Percentiles rank a stretch among this genome's conserved stretches.
Conservation (phyloP, 1,140 invertebrate species). For the Sycophila sp. region DNA sequence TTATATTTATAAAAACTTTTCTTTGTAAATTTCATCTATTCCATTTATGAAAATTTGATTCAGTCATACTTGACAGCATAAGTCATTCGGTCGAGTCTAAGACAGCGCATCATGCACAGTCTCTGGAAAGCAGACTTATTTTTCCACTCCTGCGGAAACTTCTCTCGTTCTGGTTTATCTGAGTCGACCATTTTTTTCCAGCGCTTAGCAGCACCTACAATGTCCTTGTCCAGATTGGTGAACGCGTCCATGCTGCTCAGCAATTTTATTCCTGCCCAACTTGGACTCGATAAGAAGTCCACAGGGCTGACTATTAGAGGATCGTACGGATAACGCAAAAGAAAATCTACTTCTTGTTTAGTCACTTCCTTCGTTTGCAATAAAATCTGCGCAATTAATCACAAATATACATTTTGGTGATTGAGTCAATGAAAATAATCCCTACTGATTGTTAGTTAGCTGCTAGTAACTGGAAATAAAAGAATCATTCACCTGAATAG, state of each 20-base stretch:
- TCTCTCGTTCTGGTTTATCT: slow-evolving; percentile 92
- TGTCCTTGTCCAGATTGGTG: slow-evolving; percentile 88
- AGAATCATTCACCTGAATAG: slow-evolving; percentile 74
- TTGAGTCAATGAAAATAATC: no score
- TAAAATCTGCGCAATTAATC: slow-evolving; percentile 70
- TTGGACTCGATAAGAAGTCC: slow-evolving; percentile 83
- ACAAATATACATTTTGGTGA: no score
- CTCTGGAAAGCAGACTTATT: slow-evolving; percentile 88
- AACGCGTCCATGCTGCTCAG: slow-evolving; percentile 84
- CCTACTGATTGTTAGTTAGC: no score
- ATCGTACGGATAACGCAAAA: slow-evolving; percentile 81
- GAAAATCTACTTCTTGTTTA: slow-evolving; percentile 83
- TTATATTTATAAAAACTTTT: not conserved
- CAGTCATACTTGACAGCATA: slow-evolving; percentile 68
- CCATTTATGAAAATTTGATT: not conserved
- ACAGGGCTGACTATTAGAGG: slow-evolving; percentile 79
- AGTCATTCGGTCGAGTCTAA: slow-evolving; percentile 91
- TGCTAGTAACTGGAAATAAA: not conserved
- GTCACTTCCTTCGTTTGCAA: slow-evolving; percentile 75
- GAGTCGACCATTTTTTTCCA: slow-evolving; percentile 94
- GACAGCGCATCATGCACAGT: slow-evolving; percentile 90
- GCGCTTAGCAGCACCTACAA: slow-evolving; percentile 89
- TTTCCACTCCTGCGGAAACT: slow-evolving; percentile 97
- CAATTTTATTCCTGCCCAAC: slow-evolving; percentile 89
- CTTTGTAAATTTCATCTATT: slow-evolving; percentile 60